Evolutionary conservation across 2,113 vertebrate genomes (phyloP), one percentile per base, ranked within the genome.

Genomic region (Eonycteris spelaea): DNA sequence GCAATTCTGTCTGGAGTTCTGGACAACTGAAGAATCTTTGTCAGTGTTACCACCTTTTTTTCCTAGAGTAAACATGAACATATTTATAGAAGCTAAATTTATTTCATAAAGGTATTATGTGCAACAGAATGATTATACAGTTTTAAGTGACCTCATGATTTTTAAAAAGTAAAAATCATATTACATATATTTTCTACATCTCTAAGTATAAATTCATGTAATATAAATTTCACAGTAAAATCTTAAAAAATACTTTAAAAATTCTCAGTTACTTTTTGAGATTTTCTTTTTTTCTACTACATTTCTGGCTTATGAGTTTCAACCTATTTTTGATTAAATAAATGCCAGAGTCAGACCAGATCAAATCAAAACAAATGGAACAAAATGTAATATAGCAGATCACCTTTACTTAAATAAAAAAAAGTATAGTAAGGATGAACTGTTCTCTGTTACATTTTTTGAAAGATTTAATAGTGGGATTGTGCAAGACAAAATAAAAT

Each of bases 351-450:
- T 53, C 43, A 59, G 55, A 26, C 43, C 51, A 14, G 53, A 91
- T 70, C 8, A 80, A 73, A 90, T 30, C 51, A 74, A 65, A 86
- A 55, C 22, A 80, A 90, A 45, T 7, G 45, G 87, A 70, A 91
- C 28, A 53, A 19, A 96, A 71, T 93, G 84, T 67, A 96, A 94
- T 95, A 21, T 26, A 16, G 15, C 51, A 51, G 51, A 51, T 51
- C 51, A n/a, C 35, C 68, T 89, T 95, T 1, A 0, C 74, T 65
- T 87, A 70, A 97, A 94, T 90, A 84, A 97, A 96, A 48, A 85
- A 96, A 97, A 93, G 26, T 26, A 94, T 96, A 21, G 0, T 92
- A 78, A 93, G 79, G 79, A 97, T 98, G 95, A 97, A 95, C 14
- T 68, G 53, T 95, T 97, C 68, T 87, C 38, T 96, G 84, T 26